A percentile compares a stretch with the other conserved stretches of the same genome.
Conservation (phyloP, 1,140 invertebrate genomes). For the Neotoxoptera formosana region DNA sequence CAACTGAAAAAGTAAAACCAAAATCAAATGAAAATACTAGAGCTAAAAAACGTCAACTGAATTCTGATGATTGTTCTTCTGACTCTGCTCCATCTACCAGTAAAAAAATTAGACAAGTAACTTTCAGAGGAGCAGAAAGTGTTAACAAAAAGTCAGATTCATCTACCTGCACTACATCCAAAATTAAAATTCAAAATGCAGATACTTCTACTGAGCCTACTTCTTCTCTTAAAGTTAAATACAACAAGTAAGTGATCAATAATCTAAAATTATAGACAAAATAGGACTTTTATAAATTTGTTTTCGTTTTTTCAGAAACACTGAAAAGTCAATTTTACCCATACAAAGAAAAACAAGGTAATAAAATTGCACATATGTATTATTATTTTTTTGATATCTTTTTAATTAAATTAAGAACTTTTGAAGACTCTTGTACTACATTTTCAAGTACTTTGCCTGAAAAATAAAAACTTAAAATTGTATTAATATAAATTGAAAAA, state of each 20-base stretch:
- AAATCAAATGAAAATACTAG: background rate
- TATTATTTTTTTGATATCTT: background rate
- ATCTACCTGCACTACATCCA: background rate
- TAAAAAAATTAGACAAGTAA: constrained; percentile 14
- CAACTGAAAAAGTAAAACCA: background rate
- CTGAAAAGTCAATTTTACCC: background rate
- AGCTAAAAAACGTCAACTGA: constrained; percentile 6
- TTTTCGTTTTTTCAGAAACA: background rate
- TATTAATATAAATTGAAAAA: background rate
- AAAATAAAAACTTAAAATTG: too few relatives aligned
- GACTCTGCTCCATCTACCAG: background rate
- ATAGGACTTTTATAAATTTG: background rate
- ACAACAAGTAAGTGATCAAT: constrained; percentile 34
- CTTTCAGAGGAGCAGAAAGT: background rate
- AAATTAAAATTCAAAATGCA: background rate
- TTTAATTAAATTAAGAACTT: background rate
- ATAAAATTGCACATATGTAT: background rate
- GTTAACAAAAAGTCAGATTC: background rate
- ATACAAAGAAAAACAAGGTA: constrained; percentile 1
- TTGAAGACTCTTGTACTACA: background rate
- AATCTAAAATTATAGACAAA: background rate
- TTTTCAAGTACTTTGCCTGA: background rate
- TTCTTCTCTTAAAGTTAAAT: background rate
- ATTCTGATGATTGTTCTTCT: constrained; percentile 19
- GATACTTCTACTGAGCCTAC: background rate